Conservation (phyloP, 2,113 vertebrate species). For the Melanostigma gelatinosum region DNA sequence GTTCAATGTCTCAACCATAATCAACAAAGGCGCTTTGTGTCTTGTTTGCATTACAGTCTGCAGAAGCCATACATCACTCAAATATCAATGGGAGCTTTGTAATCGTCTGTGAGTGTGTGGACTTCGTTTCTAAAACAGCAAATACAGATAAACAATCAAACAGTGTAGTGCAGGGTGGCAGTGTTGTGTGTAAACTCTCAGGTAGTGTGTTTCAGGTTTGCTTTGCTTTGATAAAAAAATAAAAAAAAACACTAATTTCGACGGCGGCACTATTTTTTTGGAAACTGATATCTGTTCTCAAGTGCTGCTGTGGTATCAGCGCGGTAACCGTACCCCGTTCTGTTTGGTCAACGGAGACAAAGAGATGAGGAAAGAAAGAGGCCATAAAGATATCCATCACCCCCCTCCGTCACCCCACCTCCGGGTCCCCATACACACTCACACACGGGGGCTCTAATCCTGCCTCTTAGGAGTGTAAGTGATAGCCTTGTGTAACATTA, state of each 20-base stretch:
- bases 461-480: slow-evolving; percentile 77
- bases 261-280: slow-evolving; percentile 20
- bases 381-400: slow-evolving; percentile 76
- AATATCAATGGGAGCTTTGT: slow-evolving; percentile 45
- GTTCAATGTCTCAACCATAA: not conserved
- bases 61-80: slow-evolving; percentile 17
- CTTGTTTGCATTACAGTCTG: slow-evolving; percentile 32
- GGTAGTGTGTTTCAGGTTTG: slow-evolving; percentile 16
- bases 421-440: slow-evolving; percentile 43
- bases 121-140: slow-evolving; percentile 44
- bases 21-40: slow-evolving; percentile 34
- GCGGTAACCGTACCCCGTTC: slow-evolving; percentile 56
- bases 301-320: slow-evolving; percentile 48
- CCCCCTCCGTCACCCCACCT: slow-evolving; percentile 61
- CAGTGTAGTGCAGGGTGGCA: slow-evolving; percentile 15
- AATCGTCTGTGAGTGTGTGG: slow-evolving; percentile 9
- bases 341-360: slow-evolving; percentile 78
- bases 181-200: slow-evolving; percentile 44
- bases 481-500: slow-evolving; percentile 80
- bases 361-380: slow-evolving; percentile 71
- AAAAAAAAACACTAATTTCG: slow-evolving; percentile 36
- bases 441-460: slow-evolving; percentile 73
- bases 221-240: slow-evolving; percentile 42
- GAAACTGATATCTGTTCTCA: slow-evolving; percentile 47
- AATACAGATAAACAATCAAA: slow-evolving; percentile 29